Conservation (phyloP, 2,113 vertebrate genomes). For the Sardina pilchardus region DNA sequence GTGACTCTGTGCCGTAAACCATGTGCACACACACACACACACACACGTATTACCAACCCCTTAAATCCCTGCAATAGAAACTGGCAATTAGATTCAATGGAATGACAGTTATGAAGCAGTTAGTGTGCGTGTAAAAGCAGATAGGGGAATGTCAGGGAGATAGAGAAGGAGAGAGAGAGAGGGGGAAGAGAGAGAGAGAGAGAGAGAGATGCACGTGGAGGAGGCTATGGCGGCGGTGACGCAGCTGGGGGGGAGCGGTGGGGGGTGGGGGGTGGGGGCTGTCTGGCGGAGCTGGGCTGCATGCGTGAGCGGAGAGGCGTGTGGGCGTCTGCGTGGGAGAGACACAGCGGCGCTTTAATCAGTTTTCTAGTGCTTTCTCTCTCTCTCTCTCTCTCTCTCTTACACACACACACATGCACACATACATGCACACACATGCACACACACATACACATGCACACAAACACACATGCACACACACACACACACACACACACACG, state of each 20-base stretch:
- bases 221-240: slow-evolving; percentile 13
- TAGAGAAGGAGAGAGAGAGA: not conserved
- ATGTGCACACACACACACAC: not conserved
- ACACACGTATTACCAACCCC: not conserved
- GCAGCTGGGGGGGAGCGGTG: slow-evolving; percentile 16
- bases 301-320: not conserved
- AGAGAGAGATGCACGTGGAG: not conserved
- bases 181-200: not conserved
- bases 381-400: too few species aligned
- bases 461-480: not conserved
- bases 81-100: not conserved
- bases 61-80: not conserved
- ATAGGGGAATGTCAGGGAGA: not conserved
- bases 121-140: not conserved
- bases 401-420: not conserved
- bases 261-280: not conserved
- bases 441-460: not conserved
- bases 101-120: not conserved
- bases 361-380: slow-evolving; percentile 35
- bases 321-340: slow-evolving; percentile 45
- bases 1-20: not conserved
- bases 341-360: slow-evolving; percentile 34
- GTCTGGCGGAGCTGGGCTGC: not conserved
- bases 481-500: not conserved
- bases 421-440: not conserved